Evolutionary conservation across 2,797 vertebrate genomes (phyloP).

Genomic region (Sternotherus odoratus): DNA sequence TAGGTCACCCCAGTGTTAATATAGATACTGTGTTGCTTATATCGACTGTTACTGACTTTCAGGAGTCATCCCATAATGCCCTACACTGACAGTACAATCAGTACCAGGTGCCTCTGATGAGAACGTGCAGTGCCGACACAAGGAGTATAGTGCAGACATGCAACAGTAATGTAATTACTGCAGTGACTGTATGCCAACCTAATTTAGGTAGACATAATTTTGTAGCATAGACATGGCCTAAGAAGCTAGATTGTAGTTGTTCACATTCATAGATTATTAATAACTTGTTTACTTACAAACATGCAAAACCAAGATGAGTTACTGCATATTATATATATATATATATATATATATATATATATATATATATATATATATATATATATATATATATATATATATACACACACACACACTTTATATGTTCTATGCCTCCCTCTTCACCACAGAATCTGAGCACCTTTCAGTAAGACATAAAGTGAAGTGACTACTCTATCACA

Average conservation of each 20-base stretch:
- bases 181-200: background rate
- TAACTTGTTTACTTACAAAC: background rate
- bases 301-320: background rate
- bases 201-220: background rate
- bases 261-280: background rate
- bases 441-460: background rate
- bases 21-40: background rate
- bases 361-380: too few species aligned
- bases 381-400: too few species aligned
- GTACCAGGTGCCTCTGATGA: background rate
- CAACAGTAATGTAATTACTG: background rate
- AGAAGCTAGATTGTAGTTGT: background rate
- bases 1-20: background rate
- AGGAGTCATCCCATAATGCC: background rate
- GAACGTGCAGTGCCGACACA: background rate
- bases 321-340: background rate
- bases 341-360: too few species aligned
- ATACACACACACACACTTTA: background rate
- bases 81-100: background rate
- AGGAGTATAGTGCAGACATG: background rate
- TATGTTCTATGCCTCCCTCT: background rate
- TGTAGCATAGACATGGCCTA: background rate
- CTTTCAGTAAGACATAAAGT: fast-evolving
- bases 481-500: background rate
- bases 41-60: background rate